Percentiles rank a stretch among this genome's conserved stretches.
These are phyloP conservation scores for Chloroceryle inda DNA, from an alignment of 2,797 vertebrate genomes.

Conservation along the genomic window DNA sequence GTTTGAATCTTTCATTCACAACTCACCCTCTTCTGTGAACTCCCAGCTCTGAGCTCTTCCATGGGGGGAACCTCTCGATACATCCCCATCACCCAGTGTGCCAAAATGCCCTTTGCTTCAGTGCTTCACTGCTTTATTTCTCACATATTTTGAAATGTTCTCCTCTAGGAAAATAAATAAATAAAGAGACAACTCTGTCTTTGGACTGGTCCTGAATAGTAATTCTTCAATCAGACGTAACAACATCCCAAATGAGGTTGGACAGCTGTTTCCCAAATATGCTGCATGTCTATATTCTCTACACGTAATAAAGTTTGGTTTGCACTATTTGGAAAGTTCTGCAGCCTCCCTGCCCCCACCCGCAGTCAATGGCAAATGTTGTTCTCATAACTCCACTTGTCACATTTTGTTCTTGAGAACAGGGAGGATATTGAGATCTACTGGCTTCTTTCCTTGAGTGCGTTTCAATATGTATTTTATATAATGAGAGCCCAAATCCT, in stretches of 20 bases:
- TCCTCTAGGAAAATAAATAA: not conserved
- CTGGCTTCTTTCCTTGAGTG: slow-evolving; percentile 50
- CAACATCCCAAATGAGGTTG: slow-evolving; percentile 7
- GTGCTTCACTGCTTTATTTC: not conserved
- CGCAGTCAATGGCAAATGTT: slow-evolving; percentile 46
- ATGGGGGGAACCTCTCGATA: rapidly evolving
- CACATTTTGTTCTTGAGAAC: slow-evolving; percentile 32
- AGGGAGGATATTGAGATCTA: slow-evolving; percentile 44
- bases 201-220: not conserved
- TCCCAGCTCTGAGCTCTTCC: not conserved
- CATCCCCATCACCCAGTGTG: not conserved
- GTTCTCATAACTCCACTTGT: slow-evolving; percentile 45
- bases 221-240: slow-evolving; percentile 15
- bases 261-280: slow-evolving; percentile 56
- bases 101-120: not conserved
- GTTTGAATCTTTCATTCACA: not conserved
- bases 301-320: not conserved
- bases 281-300: not conserved
- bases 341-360: slow-evolving; percentile 36
- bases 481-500: slow-evolving; percentile 60
- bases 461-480: slow-evolving; percentile 54
- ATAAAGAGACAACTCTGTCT: not conserved
- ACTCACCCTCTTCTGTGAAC: not conserved
- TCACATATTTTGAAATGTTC: not conserved
- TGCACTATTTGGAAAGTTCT: not conserved